These are phyloP conservation scores for Crypturellus undulatus DNA, from an alignment of 2,113 vertebrate genomes.

Conservation along the genomic window DNA sequence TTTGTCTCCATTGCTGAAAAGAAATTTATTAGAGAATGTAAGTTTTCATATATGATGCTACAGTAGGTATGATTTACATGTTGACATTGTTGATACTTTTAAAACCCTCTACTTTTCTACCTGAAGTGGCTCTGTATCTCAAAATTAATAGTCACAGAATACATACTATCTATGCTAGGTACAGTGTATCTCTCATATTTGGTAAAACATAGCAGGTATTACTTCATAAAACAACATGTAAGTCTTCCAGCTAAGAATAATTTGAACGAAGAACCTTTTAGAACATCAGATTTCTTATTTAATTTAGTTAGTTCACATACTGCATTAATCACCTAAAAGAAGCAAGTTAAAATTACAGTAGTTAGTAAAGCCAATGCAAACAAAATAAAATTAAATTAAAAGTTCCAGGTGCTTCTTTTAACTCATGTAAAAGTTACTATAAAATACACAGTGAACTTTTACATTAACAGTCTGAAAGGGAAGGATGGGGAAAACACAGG, in stretches of 20 bases:
- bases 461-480: conserved; percentile 38
- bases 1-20: conserved; percentile 99
- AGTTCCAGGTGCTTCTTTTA: conserved; percentile 68
- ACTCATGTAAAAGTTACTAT: conserved; percentile 67
- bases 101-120: conserved; percentile 65
- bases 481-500: conserved; percentile 12
- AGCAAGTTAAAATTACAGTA: conserved; percentile 87
- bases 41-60: conserved; percentile 83
- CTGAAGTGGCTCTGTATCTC: conserved; percentile 49
- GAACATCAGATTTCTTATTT: conserved; percentile 59
- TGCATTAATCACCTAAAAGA: conserved; percentile 83
- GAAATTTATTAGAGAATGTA: conserved; percentile 95
- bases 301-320: conserved; percentile 83
- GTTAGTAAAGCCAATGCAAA: conserved; percentile 91
- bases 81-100: conserved; percentile 77
- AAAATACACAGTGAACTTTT: conserved; percentile 67
- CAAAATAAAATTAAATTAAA: background rate
- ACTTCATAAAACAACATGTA: conserved; percentile 77
- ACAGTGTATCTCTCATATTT: background rate
- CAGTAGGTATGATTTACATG: conserved; percentile 84
- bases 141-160: conserved; percentile 47
- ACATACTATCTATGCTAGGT: conserved; percentile 8
- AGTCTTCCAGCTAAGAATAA: conserved; percentile 78
- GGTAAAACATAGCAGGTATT: conserved; percentile 13
- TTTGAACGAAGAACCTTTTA: conserved; percentile 54